Evolutionary conservation across 2,797 vertebrate genomes (phyloP), one percentile per base, ranked within the genome.

Genomic region (Microchirus variegatus): DNA sequence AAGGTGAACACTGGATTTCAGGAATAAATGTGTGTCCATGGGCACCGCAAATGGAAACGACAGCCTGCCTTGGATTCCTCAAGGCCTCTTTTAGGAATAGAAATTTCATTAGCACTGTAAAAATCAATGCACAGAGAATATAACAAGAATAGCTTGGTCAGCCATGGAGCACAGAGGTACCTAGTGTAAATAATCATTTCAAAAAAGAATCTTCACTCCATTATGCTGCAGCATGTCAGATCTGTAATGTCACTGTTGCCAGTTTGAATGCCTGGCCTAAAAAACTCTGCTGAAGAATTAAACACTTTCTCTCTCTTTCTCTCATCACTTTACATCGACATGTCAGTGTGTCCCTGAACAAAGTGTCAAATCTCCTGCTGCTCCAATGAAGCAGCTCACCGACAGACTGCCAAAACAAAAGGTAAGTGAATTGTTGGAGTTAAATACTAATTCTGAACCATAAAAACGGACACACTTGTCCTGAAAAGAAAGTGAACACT

Each of bases 11-110:
- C 52, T 5, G 22, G 40, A 42, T 49, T 35, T 80, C 46, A 41
- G 18, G 51, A 45, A 52, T 69, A 56, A 66, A 83, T 79, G 41
- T 60, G 46, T 56, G 13, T 17, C 75, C 76, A 86, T 11, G 81
- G 82, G 57, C 83, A 69, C 17, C 2, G 2, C 49, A 59, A 38
- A 75, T 44, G 26, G 49, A 81, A 81, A 46, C 3, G 10, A 40
- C 11, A 17, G 44, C 53, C 63, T 67, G 31, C 54, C 64, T 70
- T 72, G 40, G 11, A 67, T 59, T 45, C 4, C 19, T 67, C 51
- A 61, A 55, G 53, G 64, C n/a, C 35, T 66, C 11, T 43, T 42
- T 61, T 54, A 12, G 31, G 18, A 49, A 47, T n/a, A 22, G 10
- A 44, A 44, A 60, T 74, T 35, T 70, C 64, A 78, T 72, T 40